These are phyloP conservation scores for Fundulus diaphanus DNA, from an alignment of 2,797 vertebrate genomes.

Conservation along the genomic window DNA sequence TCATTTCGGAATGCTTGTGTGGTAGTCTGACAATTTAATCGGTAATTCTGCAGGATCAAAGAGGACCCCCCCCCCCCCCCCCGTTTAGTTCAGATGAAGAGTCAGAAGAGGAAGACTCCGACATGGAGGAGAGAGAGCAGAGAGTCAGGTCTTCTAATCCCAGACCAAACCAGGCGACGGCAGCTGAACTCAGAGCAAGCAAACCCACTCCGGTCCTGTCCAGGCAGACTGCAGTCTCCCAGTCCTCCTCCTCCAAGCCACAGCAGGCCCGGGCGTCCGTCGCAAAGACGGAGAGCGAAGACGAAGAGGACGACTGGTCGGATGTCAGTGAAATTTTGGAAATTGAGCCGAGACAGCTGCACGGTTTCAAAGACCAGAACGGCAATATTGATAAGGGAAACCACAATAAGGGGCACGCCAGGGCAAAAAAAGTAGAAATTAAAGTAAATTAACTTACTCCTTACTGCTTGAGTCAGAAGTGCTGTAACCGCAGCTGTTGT, in stretches of 20 bases:
- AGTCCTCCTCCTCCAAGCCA: neutral
- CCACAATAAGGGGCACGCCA: slow-evolving; percentile 47
- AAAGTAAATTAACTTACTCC: neutral
- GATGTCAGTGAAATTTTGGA: slow-evolving; percentile 79
- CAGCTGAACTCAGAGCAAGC: slow-evolving; percentile 22
- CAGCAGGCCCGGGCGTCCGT: slow-evolving; percentile 24
- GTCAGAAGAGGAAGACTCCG: slow-evolving; percentile 64
- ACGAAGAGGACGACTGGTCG: slow-evolving; percentile 66
- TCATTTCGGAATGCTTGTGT: too few relatives aligned
- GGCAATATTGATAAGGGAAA: slow-evolving; percentile 63
- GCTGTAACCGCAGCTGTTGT: neutral
- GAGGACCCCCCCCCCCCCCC: too few relatives aligned
- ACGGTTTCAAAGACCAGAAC: slow-evolving; percentile 70
- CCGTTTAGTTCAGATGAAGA: slow-evolving; percentile 80
- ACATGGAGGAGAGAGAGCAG: slow-evolving; percentile 55
- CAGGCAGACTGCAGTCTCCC: slow-evolving; percentile 24
- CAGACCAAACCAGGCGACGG: slow-evolving; percentile 27
- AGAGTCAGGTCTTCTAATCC: slow-evolving; percentile 35
- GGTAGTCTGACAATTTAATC: too few relatives aligned
- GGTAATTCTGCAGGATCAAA: too few relatives aligned
- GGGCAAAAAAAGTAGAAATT: too few relatives aligned
- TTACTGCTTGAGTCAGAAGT: neutral
- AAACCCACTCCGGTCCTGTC: slow-evolving; percentile 39
- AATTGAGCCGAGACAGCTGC: slow-evolving; percentile 61
- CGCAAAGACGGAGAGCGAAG: slow-evolving; percentile 52